Conservation (phyloP, 2,113 vertebrate species). For the Orthonyx spaldingii region DNA sequence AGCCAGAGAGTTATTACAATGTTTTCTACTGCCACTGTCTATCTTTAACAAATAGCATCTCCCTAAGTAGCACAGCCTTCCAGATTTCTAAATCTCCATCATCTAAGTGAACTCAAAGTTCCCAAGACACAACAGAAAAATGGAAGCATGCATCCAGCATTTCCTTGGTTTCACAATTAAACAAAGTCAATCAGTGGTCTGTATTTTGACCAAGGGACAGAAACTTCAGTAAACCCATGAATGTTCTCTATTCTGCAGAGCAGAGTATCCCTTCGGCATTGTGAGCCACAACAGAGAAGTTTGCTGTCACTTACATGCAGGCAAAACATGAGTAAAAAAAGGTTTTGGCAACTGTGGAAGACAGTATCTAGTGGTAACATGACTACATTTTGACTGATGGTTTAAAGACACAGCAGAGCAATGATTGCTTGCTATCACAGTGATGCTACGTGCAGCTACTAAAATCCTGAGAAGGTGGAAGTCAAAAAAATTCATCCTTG, state of each 20-base stretch:
- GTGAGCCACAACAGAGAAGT: not conserved
- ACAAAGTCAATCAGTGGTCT: not conserved
- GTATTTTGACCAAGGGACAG: not conserved
- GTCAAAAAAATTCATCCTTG: not conserved
- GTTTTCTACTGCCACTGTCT: not conserved
- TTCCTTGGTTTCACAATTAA: not conserved
- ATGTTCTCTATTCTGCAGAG: fast-evolving
- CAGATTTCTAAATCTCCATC: not conserved
- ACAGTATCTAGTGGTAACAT: not conserved
- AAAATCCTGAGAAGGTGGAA: not conserved
- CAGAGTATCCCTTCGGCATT: not conserved
- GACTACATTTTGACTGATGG: not conserved
- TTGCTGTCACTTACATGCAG: not conserved
- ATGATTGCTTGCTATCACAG: not conserved
- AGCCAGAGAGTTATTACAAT: not conserved
- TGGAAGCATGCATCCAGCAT: not conserved
- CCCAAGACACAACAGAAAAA: not conserved
- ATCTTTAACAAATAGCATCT: not conserved
- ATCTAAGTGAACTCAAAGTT: not conserved
- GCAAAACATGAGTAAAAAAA: not conserved
- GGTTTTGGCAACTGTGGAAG: not conserved
- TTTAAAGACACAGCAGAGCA: not conserved
- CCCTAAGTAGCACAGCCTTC: not conserved
- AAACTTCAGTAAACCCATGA: not conserved
- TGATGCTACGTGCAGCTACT: not conserved